Evolutionary conservation across 1,140 invertebrate genomes (phyloP), one percentile per base, ranked within the genome.

Genomic region (Eubasilissa regina): DNA sequence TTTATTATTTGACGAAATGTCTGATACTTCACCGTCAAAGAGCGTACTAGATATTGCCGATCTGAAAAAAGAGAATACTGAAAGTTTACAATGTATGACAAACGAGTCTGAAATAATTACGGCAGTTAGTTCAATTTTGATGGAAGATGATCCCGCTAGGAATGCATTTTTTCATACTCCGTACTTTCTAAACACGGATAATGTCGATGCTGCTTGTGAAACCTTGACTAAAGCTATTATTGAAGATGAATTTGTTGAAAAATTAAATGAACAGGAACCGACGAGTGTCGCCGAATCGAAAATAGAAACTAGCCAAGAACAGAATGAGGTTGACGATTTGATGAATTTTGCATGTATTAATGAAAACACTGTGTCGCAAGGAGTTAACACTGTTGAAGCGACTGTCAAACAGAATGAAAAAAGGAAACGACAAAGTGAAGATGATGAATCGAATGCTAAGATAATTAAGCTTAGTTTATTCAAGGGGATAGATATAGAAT

Each of bases 401-500:
- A 9, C 0, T 35, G 60, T 15, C 15, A 43, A 43, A 60, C 13
- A 11, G 21, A 66, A 35, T 60, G 58, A 76, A 64, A 78, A 78
- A 51, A 70, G 76, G 21, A 78, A 78, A 56, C 35, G 66, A 35
- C 47, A 62, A 48, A 47, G 51, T 21, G 74, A 73, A 62, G 62
- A 80, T 12, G 58, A 75, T 47, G 60, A 68, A n/a, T 12, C 9
- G n/a, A 70, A 78, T 21, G 51, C 60, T 15, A 81, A 81, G 72
- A 15, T 64, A 1, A 62, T 13, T 60, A 8, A 62, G 12, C 73
- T 62, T 17, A 43, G 17, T n/a, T 17, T 68, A 51, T 64, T 75
- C 1, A 81, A 81, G 55, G 55, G 75, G 21, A 35, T 81, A 15
- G 75, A 75, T 66, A 82, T 82, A 60, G 81, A 82, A 66, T 64